A percentile compares a stretch with the other conserved stretches of the same genome.
These are phyloP conservation scores for Manis crassicaudata DNA, from an alignment of 2,797 vertebrate genomes.

Conservation along the genomic window DNA sequence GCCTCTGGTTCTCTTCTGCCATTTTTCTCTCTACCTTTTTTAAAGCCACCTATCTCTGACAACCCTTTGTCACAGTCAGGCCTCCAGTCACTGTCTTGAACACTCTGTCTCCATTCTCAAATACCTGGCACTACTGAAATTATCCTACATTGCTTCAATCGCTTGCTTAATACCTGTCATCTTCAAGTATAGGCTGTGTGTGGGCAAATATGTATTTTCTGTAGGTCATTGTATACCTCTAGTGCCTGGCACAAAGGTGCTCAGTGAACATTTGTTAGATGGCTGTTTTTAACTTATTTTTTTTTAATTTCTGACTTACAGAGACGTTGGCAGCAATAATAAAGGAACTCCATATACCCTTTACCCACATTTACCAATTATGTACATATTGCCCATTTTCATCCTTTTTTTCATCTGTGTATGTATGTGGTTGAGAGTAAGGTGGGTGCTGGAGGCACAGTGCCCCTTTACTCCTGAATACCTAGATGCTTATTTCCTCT, in stretches of 20 bases:
- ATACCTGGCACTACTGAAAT: neutral
- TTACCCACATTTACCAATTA: neutral
- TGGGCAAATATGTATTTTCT: rapidly evolving
- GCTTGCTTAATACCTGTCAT: neutral
- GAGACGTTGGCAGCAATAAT: neutral
- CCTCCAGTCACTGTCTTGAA: no score
- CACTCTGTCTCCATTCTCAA: neutral
- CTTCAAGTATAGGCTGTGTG: neutral
- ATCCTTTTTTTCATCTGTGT: no score
- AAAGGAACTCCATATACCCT: neutral
- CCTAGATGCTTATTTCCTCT: neutral
- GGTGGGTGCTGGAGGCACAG: neutral
- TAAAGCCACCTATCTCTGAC: neutral
- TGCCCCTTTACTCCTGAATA: neutral
- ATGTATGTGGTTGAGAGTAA: neutral
- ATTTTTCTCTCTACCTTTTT: neutral
- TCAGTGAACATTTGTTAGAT: neutral
- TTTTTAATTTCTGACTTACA: neutral
- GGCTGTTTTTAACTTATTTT: neutral
- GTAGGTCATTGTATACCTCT: rapidly evolving
- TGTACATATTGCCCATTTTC: neutral
- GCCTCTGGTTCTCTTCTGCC: neutral
- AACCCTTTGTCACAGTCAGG: neutral
- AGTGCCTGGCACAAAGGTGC: neutral
- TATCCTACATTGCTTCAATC: neutral